These are phyloP conservation scores for Branchinecta lindahli DNA, from an alignment of 1,140 invertebrate genomes.

Conservation along the genomic window DNA sequence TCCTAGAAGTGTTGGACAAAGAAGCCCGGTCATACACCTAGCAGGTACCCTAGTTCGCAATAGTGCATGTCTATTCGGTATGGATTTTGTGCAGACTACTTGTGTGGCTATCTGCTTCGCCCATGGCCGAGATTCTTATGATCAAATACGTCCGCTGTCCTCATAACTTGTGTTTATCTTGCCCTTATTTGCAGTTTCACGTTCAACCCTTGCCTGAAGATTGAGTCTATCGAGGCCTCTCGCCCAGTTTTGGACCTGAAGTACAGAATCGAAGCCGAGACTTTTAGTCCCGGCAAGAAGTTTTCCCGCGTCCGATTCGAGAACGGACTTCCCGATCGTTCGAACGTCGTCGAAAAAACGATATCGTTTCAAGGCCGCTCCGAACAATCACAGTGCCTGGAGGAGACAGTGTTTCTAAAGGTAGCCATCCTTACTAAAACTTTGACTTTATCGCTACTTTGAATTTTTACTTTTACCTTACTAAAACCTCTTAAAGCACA, in stretches of 20 bases:
- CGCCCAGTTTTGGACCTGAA: slow-evolving; percentile 38
- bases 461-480: not conserved
- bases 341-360: slow-evolving; percentile 30
- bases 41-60: no score
- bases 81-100: no score
- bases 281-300: slow-evolving; percentile 53
- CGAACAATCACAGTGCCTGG: slow-evolving; percentile 42
- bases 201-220: slow-evolving; percentile 70
- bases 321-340: slow-evolving; percentile 30
- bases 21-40: no score
- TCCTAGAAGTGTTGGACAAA: no score
- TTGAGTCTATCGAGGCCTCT: slow-evolving; percentile 43
- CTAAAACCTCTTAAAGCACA: not conserved
- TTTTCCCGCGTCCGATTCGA: slow-evolving; percentile 66
- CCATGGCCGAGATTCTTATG: no score
- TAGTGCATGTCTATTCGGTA: no score
- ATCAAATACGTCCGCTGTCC: no score
- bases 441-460: slow-evolving; percentile 1
- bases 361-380: slow-evolving; percentile 28
- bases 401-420: slow-evolving; percentile 62
- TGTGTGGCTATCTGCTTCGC: no score
- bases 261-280: slow-evolving; percentile 69
- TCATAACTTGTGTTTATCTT: no score
- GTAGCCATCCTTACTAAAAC: slow-evolving; percentile 27
- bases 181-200: slow-evolving; percentile 44